phyloP scores from a whole-genome alignment of 2,888 invertebrate genomes.

The Cryptus armator region DNA sequence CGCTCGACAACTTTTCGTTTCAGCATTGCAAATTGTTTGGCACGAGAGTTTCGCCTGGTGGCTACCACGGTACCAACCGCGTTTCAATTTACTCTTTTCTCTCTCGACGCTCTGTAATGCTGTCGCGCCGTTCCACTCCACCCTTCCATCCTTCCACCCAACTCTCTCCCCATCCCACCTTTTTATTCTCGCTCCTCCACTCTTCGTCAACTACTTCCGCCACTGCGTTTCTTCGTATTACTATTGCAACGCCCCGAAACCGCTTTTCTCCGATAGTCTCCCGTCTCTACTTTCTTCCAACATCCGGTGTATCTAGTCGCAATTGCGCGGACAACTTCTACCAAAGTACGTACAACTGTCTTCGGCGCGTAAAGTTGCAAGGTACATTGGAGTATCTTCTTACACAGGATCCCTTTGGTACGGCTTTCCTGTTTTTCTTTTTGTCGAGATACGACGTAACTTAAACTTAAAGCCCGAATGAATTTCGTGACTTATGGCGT shows the following conservation, averaged over 20 bases:
- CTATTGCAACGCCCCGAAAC: conserved; percentile 28
- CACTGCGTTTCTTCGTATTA: conserved; percentile 51
- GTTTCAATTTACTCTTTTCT: conserved; percentile 77
- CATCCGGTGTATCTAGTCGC: conserved; percentile 18
- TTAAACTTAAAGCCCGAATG: no score
- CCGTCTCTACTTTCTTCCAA: conserved; percentile 20
- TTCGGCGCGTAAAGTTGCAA: neutral
- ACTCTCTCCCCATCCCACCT: conserved; percentile 27
- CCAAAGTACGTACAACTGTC: conserved; percentile 15
- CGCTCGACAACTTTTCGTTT: conserved; percentile 81
- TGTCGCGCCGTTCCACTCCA: conserved; percentile 31
- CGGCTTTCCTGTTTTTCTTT: no score
- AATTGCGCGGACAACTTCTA: neutral
- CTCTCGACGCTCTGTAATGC: conserved; percentile 38
- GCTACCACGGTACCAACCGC: conserved; percentile 74
- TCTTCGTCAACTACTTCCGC: conserved; percentile 47
- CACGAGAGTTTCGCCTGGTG: conserved; percentile 77
- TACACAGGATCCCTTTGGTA: neutral
- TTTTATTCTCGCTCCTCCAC: conserved; percentile 49
- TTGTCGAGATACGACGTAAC: no score
- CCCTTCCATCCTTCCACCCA: neutral
- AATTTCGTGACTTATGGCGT: no score
- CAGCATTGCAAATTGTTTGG: conserved; percentile 84
- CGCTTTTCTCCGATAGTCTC: conserved; percentile 8
- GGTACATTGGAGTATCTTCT: neutral